Conservation (phyloP, 1,140 invertebrate genomes). For the Saxidomus purpurata region DNA sequence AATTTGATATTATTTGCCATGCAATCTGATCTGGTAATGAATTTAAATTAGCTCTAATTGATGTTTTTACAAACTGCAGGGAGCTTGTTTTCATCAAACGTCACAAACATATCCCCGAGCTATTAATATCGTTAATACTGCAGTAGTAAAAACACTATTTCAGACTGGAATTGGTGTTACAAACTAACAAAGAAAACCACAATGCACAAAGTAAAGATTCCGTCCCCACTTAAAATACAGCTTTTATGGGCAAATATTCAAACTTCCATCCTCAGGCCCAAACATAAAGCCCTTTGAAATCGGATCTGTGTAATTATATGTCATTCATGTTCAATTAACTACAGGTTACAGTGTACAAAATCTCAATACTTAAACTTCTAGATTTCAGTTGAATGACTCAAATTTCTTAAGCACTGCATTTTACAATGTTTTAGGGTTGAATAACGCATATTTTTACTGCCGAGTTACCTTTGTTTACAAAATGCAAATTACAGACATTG, state of each 20-base stretch:
- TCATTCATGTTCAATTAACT: slow-evolving; percentile 63
- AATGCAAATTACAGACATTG: slow-evolving; percentile 59
- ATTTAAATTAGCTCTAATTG: slow-evolving; percentile 51
- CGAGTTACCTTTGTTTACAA: slow-evolving; percentile 59
- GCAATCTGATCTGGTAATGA: slow-evolving; percentile 40
- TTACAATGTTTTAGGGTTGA: slow-evolving; percentile 34
- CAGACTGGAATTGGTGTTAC: neutral
- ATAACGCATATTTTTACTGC: slow-evolving; percentile 64
- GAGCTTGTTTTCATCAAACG: neutral
- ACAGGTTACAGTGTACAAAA: slow-evolving; percentile 49
- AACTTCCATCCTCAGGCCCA: slow-evolving; percentile 33
- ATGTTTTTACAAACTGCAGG: slow-evolving; percentile 43
- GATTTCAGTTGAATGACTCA: slow-evolving; percentile 54
- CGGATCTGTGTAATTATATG: slow-evolving; percentile 60
- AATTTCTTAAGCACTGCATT: slow-evolving; percentile 53
- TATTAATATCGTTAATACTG: slow-evolving; percentile 1
- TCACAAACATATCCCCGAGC: slow-evolving; percentile 1
- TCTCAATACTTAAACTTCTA: slow-evolving; percentile 60
- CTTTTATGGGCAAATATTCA: slow-evolving; percentile 61
- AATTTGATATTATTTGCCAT: slow-evolving; percentile 26
- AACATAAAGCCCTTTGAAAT: slow-evolving; percentile 68
- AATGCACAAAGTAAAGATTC: slow-evolving; percentile 23
- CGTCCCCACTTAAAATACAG: slow-evolving; percentile 49
- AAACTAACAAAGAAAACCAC: slow-evolving; percentile 10
- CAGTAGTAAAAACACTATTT: slow-evolving; percentile 1